These are phyloP conservation scores for Triplophysa dalaica DNA, from an alignment of 2,113 vertebrate species.

Conservation along the genomic window DNA sequence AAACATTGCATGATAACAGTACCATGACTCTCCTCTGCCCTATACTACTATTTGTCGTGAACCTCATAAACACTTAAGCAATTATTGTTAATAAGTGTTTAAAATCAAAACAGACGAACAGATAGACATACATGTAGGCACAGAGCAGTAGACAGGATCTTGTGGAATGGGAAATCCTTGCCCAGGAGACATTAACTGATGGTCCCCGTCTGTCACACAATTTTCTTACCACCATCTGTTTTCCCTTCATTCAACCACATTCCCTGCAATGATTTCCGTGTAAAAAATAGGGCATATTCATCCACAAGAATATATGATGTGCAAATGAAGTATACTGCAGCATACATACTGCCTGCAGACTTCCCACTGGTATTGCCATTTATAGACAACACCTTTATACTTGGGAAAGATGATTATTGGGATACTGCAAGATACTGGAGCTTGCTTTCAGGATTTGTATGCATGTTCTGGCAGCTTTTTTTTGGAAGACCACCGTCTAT, in stretches of 20 bases:
- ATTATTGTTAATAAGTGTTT: conserved; percentile 19
- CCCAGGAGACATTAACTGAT: conserved; percentile 4
- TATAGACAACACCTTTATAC: conserved; percentile 11
- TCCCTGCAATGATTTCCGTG: conserved; percentile 28
- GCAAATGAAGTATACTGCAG: conserved; percentile 20
- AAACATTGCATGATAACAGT: not conserved
- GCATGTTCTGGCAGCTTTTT: not conserved
- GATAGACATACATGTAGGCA: not conserved
- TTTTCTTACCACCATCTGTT: conserved; percentile 52
- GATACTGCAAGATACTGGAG: not conserved
- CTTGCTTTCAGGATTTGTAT: conserved; percentile 2
- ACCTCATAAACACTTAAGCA: not conserved
- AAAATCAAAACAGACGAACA: not conserved
- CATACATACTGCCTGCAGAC: not conserved
- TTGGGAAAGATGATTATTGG: not conserved
- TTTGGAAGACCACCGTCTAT: too few species aligned
- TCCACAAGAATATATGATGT: conserved; percentile 1
- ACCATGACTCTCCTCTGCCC: not conserved
- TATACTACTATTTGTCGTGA: not conserved
- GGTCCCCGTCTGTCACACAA: not conserved
- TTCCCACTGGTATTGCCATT: not conserved
- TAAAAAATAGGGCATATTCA: not conserved
- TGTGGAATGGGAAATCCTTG: not conserved
- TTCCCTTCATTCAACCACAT: conserved; percentile 43
- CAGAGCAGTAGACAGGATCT: conserved; percentile 14